These are phyloP conservation scores for Rhinatrema bivittatum DNA, from an alignment of 2,797 vertebrate species.

Conservation along the genomic window DNA sequence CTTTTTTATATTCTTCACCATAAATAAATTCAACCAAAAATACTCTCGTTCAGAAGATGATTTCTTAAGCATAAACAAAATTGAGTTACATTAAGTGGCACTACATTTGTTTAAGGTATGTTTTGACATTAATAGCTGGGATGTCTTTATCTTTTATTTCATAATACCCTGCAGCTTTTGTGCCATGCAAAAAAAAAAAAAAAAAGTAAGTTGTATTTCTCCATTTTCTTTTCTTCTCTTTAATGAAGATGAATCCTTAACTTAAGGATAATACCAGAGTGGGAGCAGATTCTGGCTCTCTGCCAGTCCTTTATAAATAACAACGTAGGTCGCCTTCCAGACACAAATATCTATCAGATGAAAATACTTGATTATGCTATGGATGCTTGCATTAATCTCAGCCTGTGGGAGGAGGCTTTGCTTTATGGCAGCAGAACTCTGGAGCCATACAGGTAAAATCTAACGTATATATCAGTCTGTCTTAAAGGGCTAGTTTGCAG, in stretches of 20 bases:
- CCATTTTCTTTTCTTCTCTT: conserved; percentile 11
- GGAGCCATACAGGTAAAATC: conserved; percentile 54
- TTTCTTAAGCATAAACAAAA: conserved; percentile 22
- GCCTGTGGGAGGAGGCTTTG: conserved; percentile 69
- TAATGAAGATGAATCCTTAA: no score
- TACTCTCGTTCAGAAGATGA: not conserved
- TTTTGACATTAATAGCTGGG: conserved; percentile 23
- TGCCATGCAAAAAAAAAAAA: not conserved
- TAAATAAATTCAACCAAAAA: not conserved
- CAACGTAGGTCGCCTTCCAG: conserved; percentile 52
- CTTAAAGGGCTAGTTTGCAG: fast-evolving
- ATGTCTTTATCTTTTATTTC: no score
- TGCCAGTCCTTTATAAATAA: conserved; percentile 55
- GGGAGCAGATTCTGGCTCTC: conserved; percentile 53
- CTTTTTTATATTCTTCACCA: conserved; percentile 4
- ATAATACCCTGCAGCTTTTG: conserved; percentile 5
- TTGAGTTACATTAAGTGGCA: conserved; percentile 1
- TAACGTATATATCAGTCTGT: not conserved
- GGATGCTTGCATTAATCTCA: conserved; percentile 77
- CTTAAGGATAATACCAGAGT: conserved; percentile 61
- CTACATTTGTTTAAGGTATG: conserved; percentile 10
- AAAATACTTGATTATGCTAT: conserved; percentile 74
- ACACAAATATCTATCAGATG: conserved; percentile 81
- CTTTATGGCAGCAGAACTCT: conserved; percentile 67
- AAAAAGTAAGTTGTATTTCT: not conserved